Conservation (phyloP, 2,888 invertebrate species). For the Drosophila stalkeri region DNA sequence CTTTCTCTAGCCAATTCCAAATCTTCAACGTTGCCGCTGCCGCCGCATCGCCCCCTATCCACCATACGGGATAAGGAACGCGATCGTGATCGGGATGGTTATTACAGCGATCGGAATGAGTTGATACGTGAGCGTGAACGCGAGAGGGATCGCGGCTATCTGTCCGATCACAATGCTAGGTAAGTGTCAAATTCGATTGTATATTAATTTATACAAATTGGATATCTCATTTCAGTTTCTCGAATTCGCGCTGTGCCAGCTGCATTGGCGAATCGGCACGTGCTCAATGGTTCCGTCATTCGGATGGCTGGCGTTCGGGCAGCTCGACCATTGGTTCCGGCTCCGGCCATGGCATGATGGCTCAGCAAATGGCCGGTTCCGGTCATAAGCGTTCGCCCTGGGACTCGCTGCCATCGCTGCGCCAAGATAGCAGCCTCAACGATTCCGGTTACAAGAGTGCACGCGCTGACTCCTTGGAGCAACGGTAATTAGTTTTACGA, state of each 20-base stretch:
- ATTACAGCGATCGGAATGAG: conserved; percentile 95
- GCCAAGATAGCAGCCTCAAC: conserved; percentile 94
- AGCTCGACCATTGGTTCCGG: conserved; percentile 89
- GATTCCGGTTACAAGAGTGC: conserved; percentile 95
- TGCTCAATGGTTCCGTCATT: conserved; percentile 95
- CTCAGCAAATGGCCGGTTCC: conserved; percentile 82
- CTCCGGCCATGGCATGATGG: conserved; percentile 86
- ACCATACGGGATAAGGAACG: conserved; percentile 86
- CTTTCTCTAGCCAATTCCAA: conserved; percentile 88
- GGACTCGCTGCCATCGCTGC: conserved; percentile 94
- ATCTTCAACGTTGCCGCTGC: conserved; percentile 93
- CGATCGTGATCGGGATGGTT: conserved; percentile 91
- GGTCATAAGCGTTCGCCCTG: conserved; percentile 92
- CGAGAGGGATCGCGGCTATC: conserved; percentile 90
- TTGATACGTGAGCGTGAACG: conserved; percentile 91
- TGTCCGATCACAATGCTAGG: conserved; percentile 92
- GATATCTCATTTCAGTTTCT: conserved; percentile 64
- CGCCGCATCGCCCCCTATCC: conserved; percentile 89
- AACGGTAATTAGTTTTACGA: conserved; percentile 87
- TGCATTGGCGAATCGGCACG: conserved; percentile 96
- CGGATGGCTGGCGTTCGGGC: conserved; percentile 94
- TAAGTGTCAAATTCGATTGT: conserved; percentile 72
- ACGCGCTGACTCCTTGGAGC: conserved; percentile 94
- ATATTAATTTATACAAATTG: not conserved
- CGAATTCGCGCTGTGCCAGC: conserved; percentile 91